A percentile compares a stretch with the other conserved stretches of the same genome.
Evolutionary conservation across 2,113 vertebrate species (phyloP).

Genomic region (Nothoprocta perdicaria): DNA sequence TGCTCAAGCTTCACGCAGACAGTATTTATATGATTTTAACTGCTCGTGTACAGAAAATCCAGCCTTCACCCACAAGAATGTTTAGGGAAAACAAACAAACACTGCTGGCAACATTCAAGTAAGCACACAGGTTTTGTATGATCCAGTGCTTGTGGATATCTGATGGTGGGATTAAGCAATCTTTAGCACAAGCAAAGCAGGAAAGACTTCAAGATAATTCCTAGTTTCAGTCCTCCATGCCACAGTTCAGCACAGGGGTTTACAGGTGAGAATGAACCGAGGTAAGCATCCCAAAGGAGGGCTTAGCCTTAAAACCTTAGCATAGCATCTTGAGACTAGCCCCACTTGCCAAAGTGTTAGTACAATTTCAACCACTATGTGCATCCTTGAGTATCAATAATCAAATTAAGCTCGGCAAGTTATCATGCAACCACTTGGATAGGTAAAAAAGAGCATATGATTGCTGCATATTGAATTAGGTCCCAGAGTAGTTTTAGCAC

Average conservation of each 20-base stretch:
- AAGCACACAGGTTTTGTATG: neutral
- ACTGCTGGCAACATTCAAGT: neutral
- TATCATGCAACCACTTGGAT: neutral
- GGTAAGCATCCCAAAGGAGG: neutral
- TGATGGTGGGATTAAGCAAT: neutral
- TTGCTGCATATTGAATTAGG: neutral
- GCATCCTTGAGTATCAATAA: neutral
- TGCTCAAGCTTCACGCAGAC: conserved; percentile 38
- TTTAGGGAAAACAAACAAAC: neutral
- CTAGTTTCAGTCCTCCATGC: neutral
- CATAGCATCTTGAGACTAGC: neutral
- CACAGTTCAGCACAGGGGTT: neutral
- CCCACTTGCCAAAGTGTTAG: neutral
- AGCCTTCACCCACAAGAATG: neutral
- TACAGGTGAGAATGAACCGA: neutral
- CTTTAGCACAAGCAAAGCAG: neutral
- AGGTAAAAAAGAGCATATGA: neutral
- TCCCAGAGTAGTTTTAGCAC: neutral
- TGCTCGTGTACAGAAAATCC: conserved; percentile 8
- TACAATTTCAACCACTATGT: neutral
- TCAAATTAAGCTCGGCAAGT: neutral
- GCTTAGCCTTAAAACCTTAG: neutral
- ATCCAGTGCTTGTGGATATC: neutral
- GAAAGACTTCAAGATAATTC: neutral
- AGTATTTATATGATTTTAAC: conserved; percentile 15